Base-by-base conservation (phyloP, 2,113 vertebrate genomes). In the Rhea americana region DNA sequence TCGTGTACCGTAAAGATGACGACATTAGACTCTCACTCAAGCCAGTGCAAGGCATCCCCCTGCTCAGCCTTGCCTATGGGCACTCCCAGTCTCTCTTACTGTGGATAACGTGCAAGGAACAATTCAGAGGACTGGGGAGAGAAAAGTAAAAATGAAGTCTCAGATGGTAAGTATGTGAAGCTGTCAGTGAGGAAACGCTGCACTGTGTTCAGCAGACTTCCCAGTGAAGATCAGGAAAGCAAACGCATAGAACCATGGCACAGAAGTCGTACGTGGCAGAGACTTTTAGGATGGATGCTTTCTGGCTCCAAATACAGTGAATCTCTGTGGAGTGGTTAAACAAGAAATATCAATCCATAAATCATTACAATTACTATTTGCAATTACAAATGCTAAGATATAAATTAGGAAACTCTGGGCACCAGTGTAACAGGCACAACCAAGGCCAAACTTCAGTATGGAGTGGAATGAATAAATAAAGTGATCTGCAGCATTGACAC, bases 181-280 rank as follows among this genome's bases (percentile, higher is more conserved):
- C 39, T 76, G 2, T 61, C 28, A 6, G 21, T 63, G 24, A 62
- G 48, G 51, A 89, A 62, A 35, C 41, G 41, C 26, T 71, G 14
- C 35, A n/a, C 25, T 30, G 13, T 53, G 25, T 47, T 82, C 26
- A 83, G 63, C 50, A 70, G 61, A 56, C 28, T 74, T 82, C 12
- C 7, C 39, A 81, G 30, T 78, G 82, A 91, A 30, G 61, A 75
- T 51, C 28, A 12, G 21, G 55, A n/a, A 90, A 51, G 90, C 51
- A 67, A 87, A 70, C 1, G 26, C 43, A 35, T 35, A 35, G 35
- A 89, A 26, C 37, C 22, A 1, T 9, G 67, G 72, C n/a, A 10
- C 51, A 28, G 48, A 39, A 63, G 10, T 56, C 35, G 3, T 20
- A 24, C 1, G 0, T 30, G 66, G 7, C 22, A 30, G 21, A 48